A percentile compares a stretch with the other conserved stretches of the same genome.
Conservation (phyloP, 2,113 vertebrate genomes). For the Scytalopus superciliaris region DNA sequence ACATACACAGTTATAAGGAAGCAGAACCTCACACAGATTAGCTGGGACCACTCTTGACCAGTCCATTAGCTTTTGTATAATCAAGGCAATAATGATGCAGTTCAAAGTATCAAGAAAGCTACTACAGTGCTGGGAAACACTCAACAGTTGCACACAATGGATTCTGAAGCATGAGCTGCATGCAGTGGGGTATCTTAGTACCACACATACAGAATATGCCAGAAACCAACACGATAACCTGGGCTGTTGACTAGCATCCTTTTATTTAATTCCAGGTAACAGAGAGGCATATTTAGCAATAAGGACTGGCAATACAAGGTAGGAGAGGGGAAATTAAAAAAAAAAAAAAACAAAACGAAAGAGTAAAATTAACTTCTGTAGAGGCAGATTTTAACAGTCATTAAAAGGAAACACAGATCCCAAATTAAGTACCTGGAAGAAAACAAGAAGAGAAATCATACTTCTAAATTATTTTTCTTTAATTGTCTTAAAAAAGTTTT, state of each 20-base stretch:
- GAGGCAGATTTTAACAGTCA: background rate
- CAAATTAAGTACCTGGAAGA: background rate
- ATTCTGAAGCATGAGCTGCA: background rate
- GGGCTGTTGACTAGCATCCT: background rate
- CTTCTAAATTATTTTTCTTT: background rate
- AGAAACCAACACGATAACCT: background rate
- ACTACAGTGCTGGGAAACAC: background rate
- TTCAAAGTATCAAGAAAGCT: background rate
- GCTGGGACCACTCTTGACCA: background rate
- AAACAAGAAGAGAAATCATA: background rate
- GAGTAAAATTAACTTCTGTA: background rate
- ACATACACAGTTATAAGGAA: background rate
- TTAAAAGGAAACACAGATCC: background rate
- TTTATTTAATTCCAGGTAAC: background rate
- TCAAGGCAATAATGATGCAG: fast-evolving
- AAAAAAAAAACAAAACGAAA: background rate
- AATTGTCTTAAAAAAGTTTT: background rate
- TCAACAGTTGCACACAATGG: background rate
- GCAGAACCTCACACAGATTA: background rate
- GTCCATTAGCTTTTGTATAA: background rate
- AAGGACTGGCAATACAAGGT: background rate
- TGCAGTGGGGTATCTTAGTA: background rate
- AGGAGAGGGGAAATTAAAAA: background rate
- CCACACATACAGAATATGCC: background rate
- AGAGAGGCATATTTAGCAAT: background rate